Conservation (phyloP, 2,113 vertebrate species). For the Stegostoma tigrinum region DNA sequence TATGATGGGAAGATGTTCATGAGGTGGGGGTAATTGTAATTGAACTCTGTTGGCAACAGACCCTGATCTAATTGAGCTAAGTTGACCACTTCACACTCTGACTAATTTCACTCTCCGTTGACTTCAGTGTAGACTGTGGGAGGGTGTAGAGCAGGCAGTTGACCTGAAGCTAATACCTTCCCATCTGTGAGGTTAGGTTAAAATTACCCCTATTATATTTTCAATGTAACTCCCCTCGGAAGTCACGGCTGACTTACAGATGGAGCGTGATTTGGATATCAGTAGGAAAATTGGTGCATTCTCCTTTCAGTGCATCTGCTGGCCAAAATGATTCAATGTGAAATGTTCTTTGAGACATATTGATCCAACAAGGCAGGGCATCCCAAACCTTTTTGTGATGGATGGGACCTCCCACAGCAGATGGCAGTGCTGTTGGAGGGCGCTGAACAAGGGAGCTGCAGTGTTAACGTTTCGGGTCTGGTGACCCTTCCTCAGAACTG, state of each 20-base stretch:
- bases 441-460: too few species aligned
- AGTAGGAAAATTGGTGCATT: background rate
- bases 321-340: background rate
- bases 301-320: background rate
- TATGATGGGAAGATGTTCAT: background rate
- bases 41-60: background rate
- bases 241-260: background rate
- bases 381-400: too few species aligned
- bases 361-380: too few species aligned
- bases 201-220: background rate
- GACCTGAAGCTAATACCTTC: background rate
- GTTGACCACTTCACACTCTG: background rate
- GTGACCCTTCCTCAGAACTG: too few species aligned
- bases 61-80: background rate
- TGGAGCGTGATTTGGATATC: background rate
- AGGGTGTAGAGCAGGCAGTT: background rate
- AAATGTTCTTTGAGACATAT: background rate
- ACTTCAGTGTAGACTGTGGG: background rate
- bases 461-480: too few species aligned
- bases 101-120: background rate
- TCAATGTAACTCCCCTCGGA: background rate
- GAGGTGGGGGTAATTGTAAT: background rate
- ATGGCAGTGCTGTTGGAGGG: too few species aligned
- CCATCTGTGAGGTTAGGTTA: background rate
- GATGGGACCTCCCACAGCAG: too few species aligned